Percentiles rank a stretch among this genome's conserved stretches.
Evolutionary conservation across 2,113 vertebrate species (phyloP).

Genomic region (Microcebus griseorufus): DNA sequence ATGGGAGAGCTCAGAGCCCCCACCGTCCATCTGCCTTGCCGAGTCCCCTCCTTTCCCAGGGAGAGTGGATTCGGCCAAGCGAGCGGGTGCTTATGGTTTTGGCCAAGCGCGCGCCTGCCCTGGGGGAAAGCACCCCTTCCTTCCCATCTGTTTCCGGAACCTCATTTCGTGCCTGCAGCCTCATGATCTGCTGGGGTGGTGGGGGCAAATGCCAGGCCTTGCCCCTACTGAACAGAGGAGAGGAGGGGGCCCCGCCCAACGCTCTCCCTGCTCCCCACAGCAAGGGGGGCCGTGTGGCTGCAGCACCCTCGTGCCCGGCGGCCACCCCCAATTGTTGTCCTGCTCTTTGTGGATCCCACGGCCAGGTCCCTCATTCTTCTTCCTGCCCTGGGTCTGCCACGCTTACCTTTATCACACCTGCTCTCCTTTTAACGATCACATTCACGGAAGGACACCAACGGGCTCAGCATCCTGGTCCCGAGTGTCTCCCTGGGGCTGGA

Average conservation of each 20-base stretch:
- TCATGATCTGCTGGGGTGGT: background rate
- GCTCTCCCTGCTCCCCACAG: rapidly evolving
- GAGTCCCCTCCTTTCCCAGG: background rate
- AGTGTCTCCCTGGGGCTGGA: background rate
- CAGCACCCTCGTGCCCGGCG: rapidly evolving
- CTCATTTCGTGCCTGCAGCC: background rate
- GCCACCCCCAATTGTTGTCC: background rate
- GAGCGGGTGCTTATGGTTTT: rapidly evolving
- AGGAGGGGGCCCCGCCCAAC: background rate
- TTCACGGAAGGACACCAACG: background rate
- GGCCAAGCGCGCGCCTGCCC: too few species aligned
- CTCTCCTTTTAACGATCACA: rapidly evolving
- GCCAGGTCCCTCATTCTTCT: background rate
- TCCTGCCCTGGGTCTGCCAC: rapidly evolving
- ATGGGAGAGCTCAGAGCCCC: background rate
- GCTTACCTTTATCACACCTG: rapidly evolving
- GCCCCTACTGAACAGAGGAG: background rate
- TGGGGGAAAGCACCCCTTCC: background rate
- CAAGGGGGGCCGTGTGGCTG: background rate
- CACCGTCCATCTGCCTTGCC: rapidly evolving
- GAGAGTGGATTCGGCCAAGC: background rate
- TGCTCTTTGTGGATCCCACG: background rate
- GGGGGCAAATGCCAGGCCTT: rapidly evolving
- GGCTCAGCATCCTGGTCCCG: rapidly evolving
- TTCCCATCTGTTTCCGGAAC: background rate